Evolutionary conservation across 2,113 vertebrate species (phyloP).

Genomic region (Pachycephala philippinensis): DNA sequence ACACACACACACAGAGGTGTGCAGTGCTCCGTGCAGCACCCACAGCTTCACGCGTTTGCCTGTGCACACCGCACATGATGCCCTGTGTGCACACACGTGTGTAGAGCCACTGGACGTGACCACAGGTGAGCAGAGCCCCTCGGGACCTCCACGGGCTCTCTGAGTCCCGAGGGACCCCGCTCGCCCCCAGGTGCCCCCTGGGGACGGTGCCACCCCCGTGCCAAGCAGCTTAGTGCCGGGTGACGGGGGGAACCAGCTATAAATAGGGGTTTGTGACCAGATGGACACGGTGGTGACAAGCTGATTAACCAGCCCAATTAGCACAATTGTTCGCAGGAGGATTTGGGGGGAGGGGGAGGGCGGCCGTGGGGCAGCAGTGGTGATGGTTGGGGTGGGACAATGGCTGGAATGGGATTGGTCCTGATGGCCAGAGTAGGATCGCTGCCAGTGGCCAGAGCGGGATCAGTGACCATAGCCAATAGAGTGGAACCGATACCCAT

Average conservation of each 20-base stretch:
- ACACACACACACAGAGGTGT: not conserved
- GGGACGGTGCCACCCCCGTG: not conserved
- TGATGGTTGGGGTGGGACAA: not conserved
- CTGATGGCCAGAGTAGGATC: not conserved
- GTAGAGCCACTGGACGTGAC: fast-evolving
- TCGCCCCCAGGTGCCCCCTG: not conserved
- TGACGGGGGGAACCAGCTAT: conserved; percentile 29
- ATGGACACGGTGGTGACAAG: conserved; percentile 29
- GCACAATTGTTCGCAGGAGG: conserved; percentile 4
- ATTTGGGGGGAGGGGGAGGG: not conserved
- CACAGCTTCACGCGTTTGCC: not conserved
- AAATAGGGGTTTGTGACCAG: conserved; percentile 52
- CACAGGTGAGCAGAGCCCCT: not conserved
- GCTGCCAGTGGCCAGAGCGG: not conserved
- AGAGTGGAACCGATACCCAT: not conserved
- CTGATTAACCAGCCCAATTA: conserved; percentile 68
- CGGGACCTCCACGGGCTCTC: not conserved
- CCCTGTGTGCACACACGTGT: not conserved
- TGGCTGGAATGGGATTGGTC: not conserved
- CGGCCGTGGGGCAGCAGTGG: not conserved
- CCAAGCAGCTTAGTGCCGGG: conserved; percentile 34
- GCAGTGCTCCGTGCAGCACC: not conserved
- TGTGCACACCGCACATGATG: not conserved
- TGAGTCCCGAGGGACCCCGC: not conserved
- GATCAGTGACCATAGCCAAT: not conserved